Percentiles rank a stretch among this genome's conserved stretches.
phyloP scores from a whole-genome alignment of 2,888 invertebrate species.

The Melanargia galathea region DNA sequence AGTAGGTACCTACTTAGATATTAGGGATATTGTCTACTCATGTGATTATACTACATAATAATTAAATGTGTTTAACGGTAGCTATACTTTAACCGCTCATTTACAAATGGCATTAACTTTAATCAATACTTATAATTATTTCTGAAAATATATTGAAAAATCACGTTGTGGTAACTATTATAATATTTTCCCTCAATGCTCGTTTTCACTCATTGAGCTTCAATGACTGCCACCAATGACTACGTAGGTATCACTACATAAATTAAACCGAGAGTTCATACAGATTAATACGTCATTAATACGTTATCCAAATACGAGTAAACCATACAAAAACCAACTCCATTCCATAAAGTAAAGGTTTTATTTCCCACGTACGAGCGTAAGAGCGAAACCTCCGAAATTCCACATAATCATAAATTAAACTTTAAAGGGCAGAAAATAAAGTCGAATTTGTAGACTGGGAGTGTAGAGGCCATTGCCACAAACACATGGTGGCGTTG shows the following conservation, averaged over 20 bases:
- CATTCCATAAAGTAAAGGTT: conserved; percentile 35
- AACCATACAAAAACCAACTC: conserved; percentile 31
- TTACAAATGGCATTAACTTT: no score
- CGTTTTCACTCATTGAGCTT: conserved; percentile 5
- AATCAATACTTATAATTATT: no score
- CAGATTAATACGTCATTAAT: conserved; percentile 50
- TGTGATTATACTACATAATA: no score
- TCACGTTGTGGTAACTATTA: no score
- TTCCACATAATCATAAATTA: conserved; percentile 11
- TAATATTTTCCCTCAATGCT: background rate
- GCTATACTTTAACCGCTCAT: no score
- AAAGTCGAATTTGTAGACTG: conserved; percentile 53
- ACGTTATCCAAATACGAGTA: conserved; percentile 43
- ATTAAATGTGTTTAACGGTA: no score
- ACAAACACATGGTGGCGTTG: conserved; percentile 69
- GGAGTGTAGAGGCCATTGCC: conserved; percentile 51
- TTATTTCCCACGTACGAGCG: conserved; percentile 34
- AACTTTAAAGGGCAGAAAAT: conserved; percentile 11
- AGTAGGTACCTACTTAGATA: no score
- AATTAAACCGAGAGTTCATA: conserved; percentile 45
- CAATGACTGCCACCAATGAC: conserved; percentile 42
- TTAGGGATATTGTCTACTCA: no score
- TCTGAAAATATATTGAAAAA: no score
- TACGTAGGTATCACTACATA: conserved; percentile 41
- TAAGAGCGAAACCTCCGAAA: conserved; percentile 42